These are phyloP conservation scores for Schizopygopsis malacanthus DNA, from an alignment of 2,797 vertebrate genomes.

Conservation along the genomic window DNA sequence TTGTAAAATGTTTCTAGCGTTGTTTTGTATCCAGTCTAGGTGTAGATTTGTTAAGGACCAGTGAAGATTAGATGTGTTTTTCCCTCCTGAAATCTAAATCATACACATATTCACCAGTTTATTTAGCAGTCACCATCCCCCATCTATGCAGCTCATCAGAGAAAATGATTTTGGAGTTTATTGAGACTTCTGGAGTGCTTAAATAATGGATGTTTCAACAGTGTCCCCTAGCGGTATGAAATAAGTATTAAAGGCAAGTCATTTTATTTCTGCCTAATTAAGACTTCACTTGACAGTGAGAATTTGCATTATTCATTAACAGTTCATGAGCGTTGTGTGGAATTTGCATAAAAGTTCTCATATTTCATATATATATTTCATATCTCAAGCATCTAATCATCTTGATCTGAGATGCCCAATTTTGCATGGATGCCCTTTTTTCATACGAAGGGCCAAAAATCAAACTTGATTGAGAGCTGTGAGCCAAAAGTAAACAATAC, in stretches of 20 bases:
- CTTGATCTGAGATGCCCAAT: not conserved
- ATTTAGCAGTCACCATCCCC: slow-evolving; percentile 38
- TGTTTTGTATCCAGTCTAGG: slow-evolving; percentile 9
- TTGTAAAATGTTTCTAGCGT: not conserved
- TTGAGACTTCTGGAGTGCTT: not conserved
- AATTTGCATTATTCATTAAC: not conserved
- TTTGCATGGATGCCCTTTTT: not conserved
- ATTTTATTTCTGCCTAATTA: not conserved
- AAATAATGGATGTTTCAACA: slow-evolving; percentile 46
- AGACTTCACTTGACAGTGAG: not conserved
- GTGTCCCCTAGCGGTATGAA: slow-evolving; percentile 52
- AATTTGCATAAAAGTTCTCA: not conserved
- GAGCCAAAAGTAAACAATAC: not conserved
- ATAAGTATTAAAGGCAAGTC: not conserved
- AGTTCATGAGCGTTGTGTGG: not conserved
- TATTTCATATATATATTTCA: not conserved
- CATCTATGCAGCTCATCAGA: slow-evolving; percentile 18
- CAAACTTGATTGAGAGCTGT: not conserved
- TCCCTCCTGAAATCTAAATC: slow-evolving; percentile 24
- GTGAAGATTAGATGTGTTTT: slow-evolving; percentile 12
- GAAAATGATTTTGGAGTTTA: slow-evolving; percentile 37
- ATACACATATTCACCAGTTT: slow-evolving; percentile 24
- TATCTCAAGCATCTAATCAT: not conserved
- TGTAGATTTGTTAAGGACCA: not conserved
- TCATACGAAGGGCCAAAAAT: not conserved